Percentiles rank a stretch among this genome's conserved stretches.
Conservation (phyloP, 2,113 vertebrate species). For the Notechis scutatus region DNA sequence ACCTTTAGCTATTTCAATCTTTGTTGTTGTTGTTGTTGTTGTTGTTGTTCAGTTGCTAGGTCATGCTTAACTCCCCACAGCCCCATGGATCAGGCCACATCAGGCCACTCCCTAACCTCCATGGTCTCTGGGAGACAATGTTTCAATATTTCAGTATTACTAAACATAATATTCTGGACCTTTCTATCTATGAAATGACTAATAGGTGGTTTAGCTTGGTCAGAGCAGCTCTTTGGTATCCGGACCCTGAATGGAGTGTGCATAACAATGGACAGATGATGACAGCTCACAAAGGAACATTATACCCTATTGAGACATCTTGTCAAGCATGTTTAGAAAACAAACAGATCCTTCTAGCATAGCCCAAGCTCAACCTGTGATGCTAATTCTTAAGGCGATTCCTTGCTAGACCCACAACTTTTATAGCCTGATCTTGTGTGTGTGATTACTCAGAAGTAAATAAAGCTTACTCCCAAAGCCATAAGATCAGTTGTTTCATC, state of each 20-base stretch:
- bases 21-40: background rate
- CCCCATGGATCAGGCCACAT: background rate
- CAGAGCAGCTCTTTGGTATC: background rate
- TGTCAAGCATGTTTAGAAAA: background rate
- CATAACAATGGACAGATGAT: background rate
- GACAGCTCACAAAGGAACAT: background rate
- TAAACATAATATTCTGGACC: rapidly evolving
- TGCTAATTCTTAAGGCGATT: background rate
- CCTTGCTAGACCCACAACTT: background rate
- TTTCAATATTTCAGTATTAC: background rate
- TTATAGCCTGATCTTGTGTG: background rate
- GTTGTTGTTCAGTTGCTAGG: background rate
- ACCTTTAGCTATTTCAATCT: background rate
- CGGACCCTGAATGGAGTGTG: background rate
- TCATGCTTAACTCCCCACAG: background rate
- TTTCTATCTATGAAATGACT: background rate
- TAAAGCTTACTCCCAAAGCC: background rate
- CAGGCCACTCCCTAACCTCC: background rate
- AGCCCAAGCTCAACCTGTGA: background rate
- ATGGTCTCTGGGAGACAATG: background rate
- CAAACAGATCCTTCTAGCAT: background rate
- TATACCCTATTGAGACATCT: background rate
- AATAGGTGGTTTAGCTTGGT: background rate
- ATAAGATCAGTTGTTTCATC: background rate
- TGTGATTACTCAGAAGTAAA: background rate